These are phyloP conservation scores for Oryzias sinensis DNA, from an alignment of 2,797 vertebrate species.

Conservation along the genomic window DNA sequence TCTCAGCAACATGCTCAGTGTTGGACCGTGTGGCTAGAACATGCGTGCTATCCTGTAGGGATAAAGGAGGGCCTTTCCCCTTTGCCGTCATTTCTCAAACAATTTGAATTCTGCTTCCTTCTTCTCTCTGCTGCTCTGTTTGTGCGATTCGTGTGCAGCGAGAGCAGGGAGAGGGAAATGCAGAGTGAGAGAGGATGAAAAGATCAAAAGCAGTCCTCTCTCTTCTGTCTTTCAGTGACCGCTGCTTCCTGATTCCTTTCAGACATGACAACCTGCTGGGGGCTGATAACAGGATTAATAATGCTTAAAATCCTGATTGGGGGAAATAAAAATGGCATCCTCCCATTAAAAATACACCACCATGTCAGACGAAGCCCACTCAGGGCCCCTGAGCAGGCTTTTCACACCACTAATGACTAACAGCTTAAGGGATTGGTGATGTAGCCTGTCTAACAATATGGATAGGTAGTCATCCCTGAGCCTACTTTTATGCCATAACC, in stretches of 20 bases:
- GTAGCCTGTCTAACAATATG: slow-evolving; percentile 47
- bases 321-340: slow-evolving; percentile 93
- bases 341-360: slow-evolving; percentile 90
- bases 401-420: slow-evolving; percentile 82
- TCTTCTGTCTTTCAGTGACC: slow-evolving; percentile 82
- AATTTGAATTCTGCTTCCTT: too few species aligned
- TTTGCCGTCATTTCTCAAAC: too few species aligned
- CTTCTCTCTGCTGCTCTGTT: too few species aligned
- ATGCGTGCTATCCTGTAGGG: too few species aligned
- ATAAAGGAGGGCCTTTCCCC: too few species aligned
- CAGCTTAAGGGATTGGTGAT: slow-evolving; percentile 67
- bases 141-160: too few species aligned
- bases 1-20: too few species aligned
- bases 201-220: slow-evolving; percentile 75
- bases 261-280: slow-evolving; percentile 92
- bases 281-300: slow-evolving; percentile 99
- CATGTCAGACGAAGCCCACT: slow-evolving; percentile 81
- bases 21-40: too few species aligned
- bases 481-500: slow-evolving; percentile 36
- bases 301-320: slow-evolving; percentile 91
- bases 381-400: slow-evolving; percentile 79
- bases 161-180: neutral
- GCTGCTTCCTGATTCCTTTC: slow-evolving; percentile 73
- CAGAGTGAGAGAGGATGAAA: slow-evolving; percentile 39
- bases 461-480: slow-evolving; percentile 36